Percentiles rank a stretch among this genome's conserved stretches.
Conservation (phyloP, 2,113 vertebrate genomes). For the Xerus inauris region DNA sequence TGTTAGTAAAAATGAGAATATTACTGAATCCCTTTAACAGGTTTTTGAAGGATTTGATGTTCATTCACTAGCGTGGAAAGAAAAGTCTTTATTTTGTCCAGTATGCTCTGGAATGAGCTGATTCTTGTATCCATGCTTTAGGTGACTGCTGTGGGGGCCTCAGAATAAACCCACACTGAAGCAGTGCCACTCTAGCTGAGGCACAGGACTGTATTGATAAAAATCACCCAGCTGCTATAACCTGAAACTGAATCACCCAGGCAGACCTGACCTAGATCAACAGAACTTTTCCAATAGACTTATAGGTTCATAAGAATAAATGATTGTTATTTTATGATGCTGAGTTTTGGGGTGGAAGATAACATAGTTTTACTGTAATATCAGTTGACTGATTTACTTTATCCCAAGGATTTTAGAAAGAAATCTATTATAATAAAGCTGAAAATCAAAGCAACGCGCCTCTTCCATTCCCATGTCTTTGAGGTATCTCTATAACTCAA, state of each 20-base stretch:
- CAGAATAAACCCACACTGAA: not conserved
- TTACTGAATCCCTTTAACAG: not conserved
- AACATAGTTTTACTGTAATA: not conserved
- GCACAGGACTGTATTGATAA: not conserved
- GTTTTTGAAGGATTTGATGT: not conserved
- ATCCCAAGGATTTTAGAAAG: not conserved
- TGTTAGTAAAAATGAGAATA: not conserved
- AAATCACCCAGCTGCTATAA: not conserved
- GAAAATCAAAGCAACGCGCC: not conserved
- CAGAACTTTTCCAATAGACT: not conserved
- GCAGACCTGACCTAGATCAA: not conserved
- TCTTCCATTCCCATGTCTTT: too few species aligned
- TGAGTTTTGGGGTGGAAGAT: not conserved
- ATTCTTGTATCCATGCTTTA: not conserved
- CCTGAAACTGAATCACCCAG: not conserved
- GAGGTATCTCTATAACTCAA: not conserved
- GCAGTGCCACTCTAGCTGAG: not conserved
- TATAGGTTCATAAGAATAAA: not conserved
- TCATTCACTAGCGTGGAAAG: not conserved
- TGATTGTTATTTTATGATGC: not conserved
- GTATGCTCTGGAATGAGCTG: not conserved
- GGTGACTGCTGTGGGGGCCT: not conserved
- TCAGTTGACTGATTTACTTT: not conserved
- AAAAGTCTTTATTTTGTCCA: not conserved
- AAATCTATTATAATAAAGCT: not conserved